Evolutionary conservation across 1,140 invertebrate species (phyloP), one percentile per base, ranked within the genome.

Genomic region (Sarcophaga bullata): DNA sequence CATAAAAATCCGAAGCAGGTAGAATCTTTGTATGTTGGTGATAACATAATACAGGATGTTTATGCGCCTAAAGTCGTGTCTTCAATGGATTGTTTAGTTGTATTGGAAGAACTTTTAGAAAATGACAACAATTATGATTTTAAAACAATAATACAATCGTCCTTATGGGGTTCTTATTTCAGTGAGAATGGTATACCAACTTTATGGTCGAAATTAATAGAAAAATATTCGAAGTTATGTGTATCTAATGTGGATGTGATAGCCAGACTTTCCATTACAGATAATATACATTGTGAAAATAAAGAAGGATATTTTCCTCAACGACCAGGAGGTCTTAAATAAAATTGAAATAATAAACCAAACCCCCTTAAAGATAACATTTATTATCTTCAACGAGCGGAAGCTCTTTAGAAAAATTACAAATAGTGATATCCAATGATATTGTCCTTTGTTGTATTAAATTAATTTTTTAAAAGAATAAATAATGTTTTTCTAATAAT

Each of bases 1-100:
- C 86, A 90, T 0, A 88, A 87, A 13, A 52, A 85, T 1, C 91
- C 92, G 58, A 82, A 90, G 2, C 85, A 93, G 73, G 94, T 94
- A 5, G 93, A 92, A 84, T 93, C 93, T 81, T 84, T 96, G 0
- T 97, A 96, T 85, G 88, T 96, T 84, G 96, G 96, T 0, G 96
- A 97, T 89, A 96, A 96, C 91, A 86, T 96, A 8, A 91, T 95
- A 48, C 95, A 96, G 90, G 96, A 97, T 91, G 91, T 96, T 75
- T 95, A 94, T 87, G 92, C 94, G 48, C 94, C 95, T 0, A 91
- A 92, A 50, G 90, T 90, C 73, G 91, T 91, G 85, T 90, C 87
- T 5, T 87, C 91, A 68, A 94, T 94, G 86, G 94, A 96, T 90
- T 93, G 95, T 0, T 91, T 96, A 48, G 93, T 94, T 46, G 91